Evolutionary conservation across 2,888 invertebrate genomes (phyloP), one percentile per base, ranked within the genome.

Genomic region (Machimus rusticus): DNA sequence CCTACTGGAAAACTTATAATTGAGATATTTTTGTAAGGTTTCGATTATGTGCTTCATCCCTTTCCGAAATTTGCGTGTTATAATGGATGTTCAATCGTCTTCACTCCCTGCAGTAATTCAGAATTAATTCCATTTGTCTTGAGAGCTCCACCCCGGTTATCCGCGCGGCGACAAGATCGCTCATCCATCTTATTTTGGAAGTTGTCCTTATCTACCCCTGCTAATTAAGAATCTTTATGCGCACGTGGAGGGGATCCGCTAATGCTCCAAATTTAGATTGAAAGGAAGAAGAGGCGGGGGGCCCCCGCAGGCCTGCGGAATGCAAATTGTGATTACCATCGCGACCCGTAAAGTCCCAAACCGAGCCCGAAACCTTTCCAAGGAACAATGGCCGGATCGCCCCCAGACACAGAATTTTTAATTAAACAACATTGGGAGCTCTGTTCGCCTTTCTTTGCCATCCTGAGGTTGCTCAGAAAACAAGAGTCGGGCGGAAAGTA

Each of bases 391-490:
- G 34, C 66, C 57, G 66, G 37, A 66, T 66, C 19, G 82, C 57
- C 82, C 57, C 57, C 82, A 82, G 57, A 31, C 55, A 57, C n/a
- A 82, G 57, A 55, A 82, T 57, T 82, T 82, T 82, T 82, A 82
- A 82, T 82, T 82, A 82, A 82, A 82, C 57, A 66, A 82, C 28
- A 82, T 82, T 51, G 23, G n/a, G n/a, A 82, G 37, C 82, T 31
- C 55, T 82, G 82, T 82, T 82, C 82, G 82, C 82, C 34, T 82
- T 82, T 82, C 66, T 82, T 9, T 37, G 57, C 51, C 57, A 57
- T 82, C 55, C 23, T 82, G 82, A 82, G 82, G 82, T 82, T 82
- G 82, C 82, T 51, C 12, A 28, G 57, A 82, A 82, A 82, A 82
- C 82, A 82, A 82, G 82, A 14, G 57, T 23, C 57, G 66, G 37